Base-by-base conservation (phyloP, 2,888 invertebrate genomes). In the Drosophila helvetica region DNA sequence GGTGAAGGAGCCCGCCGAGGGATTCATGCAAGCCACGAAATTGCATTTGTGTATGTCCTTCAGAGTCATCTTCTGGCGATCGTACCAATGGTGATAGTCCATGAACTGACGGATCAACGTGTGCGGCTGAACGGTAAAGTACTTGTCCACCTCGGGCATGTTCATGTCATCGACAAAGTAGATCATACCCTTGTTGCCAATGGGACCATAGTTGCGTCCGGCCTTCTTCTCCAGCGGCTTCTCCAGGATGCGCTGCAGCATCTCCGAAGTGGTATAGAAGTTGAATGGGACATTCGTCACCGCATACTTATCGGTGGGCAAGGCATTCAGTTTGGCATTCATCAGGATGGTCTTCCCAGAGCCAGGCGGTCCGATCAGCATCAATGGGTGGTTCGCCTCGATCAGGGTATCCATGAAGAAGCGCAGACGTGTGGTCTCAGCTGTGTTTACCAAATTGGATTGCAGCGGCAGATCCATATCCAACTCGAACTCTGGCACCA, bases 131-230 rank as follows among this genome's bases (percentile, higher is more conserved):
- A 98, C 98, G 0, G 98, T 98, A 63, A 97, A 97, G 91, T 98
- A 98, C 62, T 94, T 94, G 91, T 98, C 98, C 3, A 98, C 98
- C 93, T 98, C 98, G 0, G 98, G 98, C 98, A 98, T 98, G 91
- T 98, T 98, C 95, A 98, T 95, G 88, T 98, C 98, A 89, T 98
- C 98, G 64, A 98, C 95, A 91, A 98, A 98, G 92, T 98, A 98
- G 59, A 98, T 95, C 94, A 98, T 95, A 19, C 94, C 95, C 92
- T 98, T 98, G 89, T 94, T 96, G n/a, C 98, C 98, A 0, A 97
- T 97, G 0, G 98, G 98, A 0, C 97, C 98, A 90, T 95, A 98
- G 91, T 97, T 98, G 63, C 97, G 94, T 0, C 98, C 98, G 0
- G 98, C 98, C 91, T 98, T 98, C 92, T 98, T 98, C 90, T 98